Evolutionary conservation across 2,113 vertebrate species (phyloP), one percentile per base, ranked within the genome.

Genomic region (Microtus oregoni): DNA sequence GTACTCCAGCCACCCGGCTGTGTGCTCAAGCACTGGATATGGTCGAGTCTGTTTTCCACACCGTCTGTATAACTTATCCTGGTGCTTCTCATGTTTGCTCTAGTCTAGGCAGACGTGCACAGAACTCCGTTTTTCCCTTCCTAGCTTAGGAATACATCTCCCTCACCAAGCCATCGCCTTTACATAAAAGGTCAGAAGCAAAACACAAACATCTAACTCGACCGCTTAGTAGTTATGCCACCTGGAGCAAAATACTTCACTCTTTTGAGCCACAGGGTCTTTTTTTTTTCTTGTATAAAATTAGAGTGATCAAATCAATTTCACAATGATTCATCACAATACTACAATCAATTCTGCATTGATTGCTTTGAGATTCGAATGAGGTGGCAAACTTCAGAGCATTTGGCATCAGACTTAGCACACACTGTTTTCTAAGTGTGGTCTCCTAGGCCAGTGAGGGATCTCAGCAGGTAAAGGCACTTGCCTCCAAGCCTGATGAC

Each of bases 101-200:
- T 44, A 55, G 79, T 76, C 75, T 92, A 41, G 32, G 44, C 75
- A 72, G 70, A 77, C 30, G 50, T 70, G 38, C 93, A 72, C 67
- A 47, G 73, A 95, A 90, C 81, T 89, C 65, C 58, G 78, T 91
- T 90, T 81, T 58, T 30, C 87, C 67, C 73, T 91, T 86, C 68
- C 91, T 92, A 92, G 90, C 96, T 96, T 88, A 90, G 85, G 67
- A 89, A 14, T n/a, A 50, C 13, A 83, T 41, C 76, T n/a, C 92
- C 65, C 63, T 92, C 32, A 44, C 15, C 44, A 90, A 96, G 75
- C 65, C 92, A 94, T 61, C 38, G 68, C 47, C 79, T 73, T 38
- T 92, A 61, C n/a, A 70, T 22, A 91, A 96, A 94, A 87, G 77
- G 7, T 88, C 50, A 89, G 81, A 92, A 92, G 15, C 87, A 97